phyloP scores from a whole-genome alignment of 1,140 invertebrate species.

The Solenopsis fugax region DNA sequence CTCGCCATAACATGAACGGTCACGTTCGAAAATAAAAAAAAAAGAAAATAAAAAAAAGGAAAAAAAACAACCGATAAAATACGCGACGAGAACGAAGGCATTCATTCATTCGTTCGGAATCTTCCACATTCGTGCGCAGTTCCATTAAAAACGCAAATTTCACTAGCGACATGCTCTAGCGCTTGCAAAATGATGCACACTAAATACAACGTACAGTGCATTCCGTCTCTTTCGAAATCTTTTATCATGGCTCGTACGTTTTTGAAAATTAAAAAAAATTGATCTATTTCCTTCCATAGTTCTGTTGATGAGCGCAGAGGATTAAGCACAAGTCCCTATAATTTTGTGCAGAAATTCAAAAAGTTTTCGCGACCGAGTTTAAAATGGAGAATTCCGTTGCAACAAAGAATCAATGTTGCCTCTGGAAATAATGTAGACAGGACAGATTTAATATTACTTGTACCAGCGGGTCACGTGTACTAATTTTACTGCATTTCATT shows the following conservation, averaged over 20 bases:
- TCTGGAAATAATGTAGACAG: neutral
- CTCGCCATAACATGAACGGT: slow-evolving; percentile 13
- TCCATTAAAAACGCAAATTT: slow-evolving; percentile 63
- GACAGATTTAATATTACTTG: slow-evolving; percentile 37
- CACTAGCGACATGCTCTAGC: neutral
- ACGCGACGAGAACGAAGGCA: slow-evolving; percentile 44
- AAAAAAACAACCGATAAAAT: slow-evolving; percentile 42
- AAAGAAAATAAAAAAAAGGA: neutral
- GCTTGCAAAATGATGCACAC: slow-evolving; percentile 19
- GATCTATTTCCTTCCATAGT: neutral
- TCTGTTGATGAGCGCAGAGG: neutral
- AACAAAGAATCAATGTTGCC: slow-evolving; percentile 16
- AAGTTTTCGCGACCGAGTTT: slow-evolving; percentile 44
- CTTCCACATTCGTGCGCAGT: slow-evolving; percentile 17
- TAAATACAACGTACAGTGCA: neutral
- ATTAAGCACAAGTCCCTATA: slow-evolving; percentile 1
- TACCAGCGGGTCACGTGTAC: neutral
- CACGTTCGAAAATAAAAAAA: slow-evolving; percentile 7
- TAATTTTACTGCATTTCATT: slow-evolving; percentile 36
- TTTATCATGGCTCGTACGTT: neutral
- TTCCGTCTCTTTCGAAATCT: neutral
- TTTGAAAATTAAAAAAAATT: neutral
- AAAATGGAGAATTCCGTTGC: slow-evolving; percentile 44
- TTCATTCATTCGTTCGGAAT: slow-evolving; percentile 57
- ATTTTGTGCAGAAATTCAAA: slow-evolving; percentile 31